These are phyloP conservation scores for Lordiphosa clarofinis DNA, from an alignment of 1,140 invertebrate species.

Conservation along the genomic window DNA sequence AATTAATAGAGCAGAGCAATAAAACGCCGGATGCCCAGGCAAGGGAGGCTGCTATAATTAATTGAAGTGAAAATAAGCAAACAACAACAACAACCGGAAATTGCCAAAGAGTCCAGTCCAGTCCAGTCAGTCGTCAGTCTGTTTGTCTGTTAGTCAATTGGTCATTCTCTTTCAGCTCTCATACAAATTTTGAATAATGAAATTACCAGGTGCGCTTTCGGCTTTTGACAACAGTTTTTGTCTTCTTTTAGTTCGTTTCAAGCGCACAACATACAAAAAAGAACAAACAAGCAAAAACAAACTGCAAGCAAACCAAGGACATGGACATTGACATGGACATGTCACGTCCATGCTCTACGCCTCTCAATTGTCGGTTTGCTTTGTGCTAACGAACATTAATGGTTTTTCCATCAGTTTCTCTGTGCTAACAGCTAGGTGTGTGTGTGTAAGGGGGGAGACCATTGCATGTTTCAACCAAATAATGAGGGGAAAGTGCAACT, in stretches of 20 bases:
- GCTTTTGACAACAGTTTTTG: constrained; percentile 27
- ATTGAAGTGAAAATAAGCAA: constrained; percentile 53
- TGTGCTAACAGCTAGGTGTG: neutral
- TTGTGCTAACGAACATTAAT: constrained; percentile 29
- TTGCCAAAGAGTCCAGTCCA: neutral
- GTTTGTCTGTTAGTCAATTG: constrained; percentile 20
- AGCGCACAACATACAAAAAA: constrained; percentile 29
- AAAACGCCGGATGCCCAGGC: neutral
- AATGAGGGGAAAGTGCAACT: too few relatives aligned
- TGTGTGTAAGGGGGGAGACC: neutral
- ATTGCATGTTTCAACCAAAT: too few relatives aligned
- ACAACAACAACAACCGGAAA: constrained; percentile 17
- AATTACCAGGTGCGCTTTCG: constrained; percentile 58
- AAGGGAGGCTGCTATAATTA: constrained; percentile 27
- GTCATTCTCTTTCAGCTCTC: constrained; percentile 24
- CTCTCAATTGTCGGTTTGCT: constrained; percentile 32
- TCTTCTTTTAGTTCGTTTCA: constrained; percentile 7
- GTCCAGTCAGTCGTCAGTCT: constrained; percentile 19
- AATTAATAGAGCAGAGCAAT: constrained; percentile 43
- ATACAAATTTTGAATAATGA: constrained; percentile 53
- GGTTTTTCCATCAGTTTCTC: constrained; percentile 4
- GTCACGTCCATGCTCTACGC: constrained; percentile 17
- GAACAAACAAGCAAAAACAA: constrained; percentile 49
- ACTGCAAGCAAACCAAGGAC: constrained; percentile 21
- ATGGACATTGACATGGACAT: constrained; percentile 31